Base-by-base conservation (phyloP, 30 jellyfish, hydroid and myxozoan species). In the Aurelia sp. region DNA sequence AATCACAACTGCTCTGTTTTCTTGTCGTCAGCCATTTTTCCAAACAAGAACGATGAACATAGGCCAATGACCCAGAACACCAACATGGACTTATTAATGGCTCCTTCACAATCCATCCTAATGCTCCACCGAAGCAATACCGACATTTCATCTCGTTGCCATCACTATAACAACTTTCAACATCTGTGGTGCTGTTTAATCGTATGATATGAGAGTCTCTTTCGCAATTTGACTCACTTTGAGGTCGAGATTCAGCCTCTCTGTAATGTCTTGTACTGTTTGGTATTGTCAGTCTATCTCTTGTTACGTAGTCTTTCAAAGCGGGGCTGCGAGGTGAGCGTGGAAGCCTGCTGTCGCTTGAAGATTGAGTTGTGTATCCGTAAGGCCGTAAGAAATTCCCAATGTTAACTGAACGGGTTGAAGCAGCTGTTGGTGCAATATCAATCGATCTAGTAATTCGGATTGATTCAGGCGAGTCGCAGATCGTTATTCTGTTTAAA, bases 11-110 rank as follows among this genome's bases (percentile, higher is more conserved):
- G 16, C 89, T 85, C 41, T 65, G 87, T 18, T 91, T 91, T 61
- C 87, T 58, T 55, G 78, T 67, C 27, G 96, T 91, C 71, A 91
- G 62, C 97, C 97, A 91, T 78, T 91, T 85, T 74, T 91, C 97
- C 74, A 91, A 62, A 68, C 97, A 91, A 50, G 96, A 84, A 31
- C 85, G 71, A 72, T 91, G 97, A 47, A 91, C 97, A 35, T 65
- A 71, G 51, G 90, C 92, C 80, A 88, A 66, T 27, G 96, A 76
- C 13, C 97, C 97, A 1, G 90, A 79, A 62, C 97, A 91, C 86
- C 89, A 76, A 63, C 97, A 91, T n/a, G 97, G 97, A 22, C 85
- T 69, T 18, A 91, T 84, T 66, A 91, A 52, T 13, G 70, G 78
- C 79, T 84, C 96, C 57, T 79, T 73, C 60, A 76, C 92, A 66